phyloP scores from a whole-genome alignment of 2,888 invertebrate genomes.

The Andrena bucephala region DNA sequence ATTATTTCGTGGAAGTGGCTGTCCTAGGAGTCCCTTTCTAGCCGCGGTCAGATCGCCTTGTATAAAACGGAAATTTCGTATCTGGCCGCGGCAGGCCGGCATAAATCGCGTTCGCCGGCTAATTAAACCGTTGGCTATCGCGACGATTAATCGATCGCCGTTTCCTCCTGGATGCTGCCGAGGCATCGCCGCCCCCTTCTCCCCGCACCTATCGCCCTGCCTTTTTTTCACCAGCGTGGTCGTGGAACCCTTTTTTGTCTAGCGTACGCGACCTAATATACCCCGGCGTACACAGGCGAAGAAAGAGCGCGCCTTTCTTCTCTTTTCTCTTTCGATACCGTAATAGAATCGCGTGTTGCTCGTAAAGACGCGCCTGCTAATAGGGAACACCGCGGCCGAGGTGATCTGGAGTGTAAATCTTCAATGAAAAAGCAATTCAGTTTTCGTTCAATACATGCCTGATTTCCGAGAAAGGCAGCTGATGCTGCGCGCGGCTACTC shows the following conservation, averaged over 20 bases:
- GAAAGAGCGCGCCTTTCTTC: slow-evolving; percentile 9
- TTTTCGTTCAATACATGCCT: not conserved
- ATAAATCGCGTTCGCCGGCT: slow-evolving; percentile 75
- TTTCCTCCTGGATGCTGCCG: slow-evolving; percentile 65
- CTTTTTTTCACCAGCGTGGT: slow-evolving; percentile 33
- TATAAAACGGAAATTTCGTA: slow-evolving; percentile 71
- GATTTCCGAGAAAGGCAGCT: not conserved
- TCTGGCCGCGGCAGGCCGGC: slow-evolving; percentile 61
- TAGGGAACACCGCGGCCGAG: slow-evolving; percentile 10
- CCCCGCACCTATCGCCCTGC: slow-evolving; percentile 27
- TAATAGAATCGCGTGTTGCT: slow-evolving; percentile 22
- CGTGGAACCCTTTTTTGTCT: slow-evolving; percentile 24
- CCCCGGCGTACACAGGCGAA: not conserved
- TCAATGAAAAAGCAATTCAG: not conserved
- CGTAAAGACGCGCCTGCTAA: slow-evolving; percentile 31
- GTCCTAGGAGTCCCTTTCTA: slow-evolving; percentile 42
- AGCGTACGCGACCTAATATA: slow-evolving; percentile 23
- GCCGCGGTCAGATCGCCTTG: slow-evolving; percentile 21
- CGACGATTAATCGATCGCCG: slow-evolving; percentile 79
- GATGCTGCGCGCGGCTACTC: not conserved
- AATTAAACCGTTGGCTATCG: slow-evolving; percentile 81
- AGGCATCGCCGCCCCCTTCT: slow-evolving; percentile 48
- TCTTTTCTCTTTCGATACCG: not conserved
- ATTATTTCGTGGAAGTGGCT: slow-evolving; percentile 45
- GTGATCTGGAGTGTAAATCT: slow-evolving; percentile 12